Conservation (phyloP, 2,113 vertebrate species). For the Gorilla gorilla region DNA sequence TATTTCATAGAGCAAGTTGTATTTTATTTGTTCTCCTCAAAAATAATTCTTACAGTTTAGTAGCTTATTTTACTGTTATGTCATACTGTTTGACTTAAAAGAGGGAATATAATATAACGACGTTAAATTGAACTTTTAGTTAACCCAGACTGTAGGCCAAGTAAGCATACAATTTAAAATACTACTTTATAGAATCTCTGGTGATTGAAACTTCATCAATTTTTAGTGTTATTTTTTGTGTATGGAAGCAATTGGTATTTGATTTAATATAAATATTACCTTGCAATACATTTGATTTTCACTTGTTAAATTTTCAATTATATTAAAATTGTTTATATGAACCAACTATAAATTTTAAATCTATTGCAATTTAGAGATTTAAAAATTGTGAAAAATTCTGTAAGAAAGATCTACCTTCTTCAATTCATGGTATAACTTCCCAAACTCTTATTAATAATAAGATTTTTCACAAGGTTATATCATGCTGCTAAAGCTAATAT, state of each 20-base stretch:
- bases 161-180: not conserved
- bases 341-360: not conserved
- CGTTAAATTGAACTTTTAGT: not conserved
- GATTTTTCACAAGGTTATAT: not conserved
- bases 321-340: not conserved
- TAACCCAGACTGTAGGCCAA: not conserved
- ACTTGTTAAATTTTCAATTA: not conserved
- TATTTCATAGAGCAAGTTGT: not conserved
- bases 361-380: constrained; percentile 5
- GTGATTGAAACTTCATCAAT: not conserved
- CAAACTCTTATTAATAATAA: not conserved
- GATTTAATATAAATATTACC: not conserved
- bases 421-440: not conserved
- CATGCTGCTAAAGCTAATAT: not conserved
- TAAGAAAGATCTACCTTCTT: not conserved
- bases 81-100: not conserved
- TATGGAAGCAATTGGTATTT: not conserved
- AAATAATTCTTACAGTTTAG: not conserved
- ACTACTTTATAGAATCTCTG: not conserved
- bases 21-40: not conserved
- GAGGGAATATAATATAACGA: not conserved
- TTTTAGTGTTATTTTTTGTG: not conserved
- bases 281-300: not conserved
- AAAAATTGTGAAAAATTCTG: not conserved
- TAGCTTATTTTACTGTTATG: not conserved